Conservation (phyloP, 2,797 vertebrate genomes). For the Brachyalestes nurse region DNA sequence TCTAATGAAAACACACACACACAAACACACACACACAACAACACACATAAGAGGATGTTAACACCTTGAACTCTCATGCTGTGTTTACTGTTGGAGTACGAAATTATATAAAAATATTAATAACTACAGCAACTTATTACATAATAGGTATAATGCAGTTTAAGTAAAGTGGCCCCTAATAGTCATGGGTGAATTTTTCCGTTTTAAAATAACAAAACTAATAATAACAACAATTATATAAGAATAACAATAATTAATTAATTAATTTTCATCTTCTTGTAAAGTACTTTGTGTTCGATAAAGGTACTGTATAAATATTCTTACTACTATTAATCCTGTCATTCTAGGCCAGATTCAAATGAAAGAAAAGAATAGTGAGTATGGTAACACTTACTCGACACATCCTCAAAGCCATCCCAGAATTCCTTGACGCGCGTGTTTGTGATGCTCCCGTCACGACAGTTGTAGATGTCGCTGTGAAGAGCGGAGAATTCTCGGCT, state of each 20-base stretch:
- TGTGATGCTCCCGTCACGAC: constrained; percentile 92
- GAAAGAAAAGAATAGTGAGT: constrained; percentile 35
- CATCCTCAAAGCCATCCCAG: constrained; percentile 99
- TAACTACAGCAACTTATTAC: too few species aligned
- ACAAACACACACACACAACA: constrained; percentile 1
- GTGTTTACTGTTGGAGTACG: too few species aligned
- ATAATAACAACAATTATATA: too few species aligned
- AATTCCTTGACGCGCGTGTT: constrained; percentile 95
- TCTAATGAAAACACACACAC: constrained; percentile 72
- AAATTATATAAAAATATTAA: too few species aligned
- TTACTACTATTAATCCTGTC: background rate
- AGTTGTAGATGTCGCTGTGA: constrained; percentile 95
- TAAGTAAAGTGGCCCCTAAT: too few species aligned
- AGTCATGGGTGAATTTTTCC: too few species aligned
- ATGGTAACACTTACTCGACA: constrained; percentile 85
- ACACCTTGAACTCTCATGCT: background rate
- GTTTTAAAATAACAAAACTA: too few species aligned
- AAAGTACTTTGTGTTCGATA: background rate
- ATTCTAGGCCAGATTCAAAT: background rate
- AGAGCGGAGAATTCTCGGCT: constrained; percentile 95
- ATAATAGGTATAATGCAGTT: too few species aligned
- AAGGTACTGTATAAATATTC: background rate
- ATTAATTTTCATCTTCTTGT: background rate
- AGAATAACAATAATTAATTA: too few species aligned
- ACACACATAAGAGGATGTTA: background rate